Conservation (phyloP, 2,888 invertebrate species). For the Terebella lapidaria region DNA sequence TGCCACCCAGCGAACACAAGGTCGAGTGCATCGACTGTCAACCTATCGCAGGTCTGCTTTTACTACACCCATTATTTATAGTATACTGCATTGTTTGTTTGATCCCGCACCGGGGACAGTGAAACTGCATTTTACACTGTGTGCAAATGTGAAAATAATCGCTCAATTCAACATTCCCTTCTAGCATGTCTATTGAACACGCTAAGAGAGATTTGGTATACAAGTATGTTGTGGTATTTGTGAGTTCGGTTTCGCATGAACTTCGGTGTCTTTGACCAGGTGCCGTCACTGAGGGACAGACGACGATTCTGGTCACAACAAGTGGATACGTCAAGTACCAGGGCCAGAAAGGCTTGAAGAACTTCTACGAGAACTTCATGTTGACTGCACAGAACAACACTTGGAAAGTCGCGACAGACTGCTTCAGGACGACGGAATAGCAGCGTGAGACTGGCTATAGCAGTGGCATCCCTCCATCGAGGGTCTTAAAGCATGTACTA, state of each 20-base stretch:
- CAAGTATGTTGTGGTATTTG: no score
- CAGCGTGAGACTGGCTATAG: no score
- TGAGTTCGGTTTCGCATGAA: no score
- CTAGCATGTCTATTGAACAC: no score
- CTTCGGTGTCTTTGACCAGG: slow-evolving; percentile 57
- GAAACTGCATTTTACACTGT: no score
- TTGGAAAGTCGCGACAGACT: slow-evolving; percentile 90
- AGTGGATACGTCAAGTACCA: slow-evolving; percentile 76
- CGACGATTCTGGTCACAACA: slow-evolving; percentile 77
- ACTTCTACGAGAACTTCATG: slow-evolving; percentile 66
- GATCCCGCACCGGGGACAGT: no score
- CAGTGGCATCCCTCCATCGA: no score
- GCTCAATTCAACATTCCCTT: no score
- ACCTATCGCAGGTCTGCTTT: slow-evolving; percentile 16
- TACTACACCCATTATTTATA: background rate
- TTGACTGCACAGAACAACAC: slow-evolving; percentile 82
- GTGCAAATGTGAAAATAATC: no score
- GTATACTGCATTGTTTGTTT: no score
- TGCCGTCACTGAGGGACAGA: slow-evolving; percentile 69
- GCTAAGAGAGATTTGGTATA: no score
- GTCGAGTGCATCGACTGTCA: slow-evolving; percentile 80
- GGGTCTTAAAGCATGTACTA: no score
- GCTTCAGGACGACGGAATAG: slow-evolving; percentile 64
- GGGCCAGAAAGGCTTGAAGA: slow-evolving; percentile 54
- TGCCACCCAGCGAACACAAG: slow-evolving; percentile 76